Percentiles rank a stretch among this genome's conserved stretches.
Conservation (phyloP, 2,113 vertebrate species). For the Euleptes europaea region DNA sequence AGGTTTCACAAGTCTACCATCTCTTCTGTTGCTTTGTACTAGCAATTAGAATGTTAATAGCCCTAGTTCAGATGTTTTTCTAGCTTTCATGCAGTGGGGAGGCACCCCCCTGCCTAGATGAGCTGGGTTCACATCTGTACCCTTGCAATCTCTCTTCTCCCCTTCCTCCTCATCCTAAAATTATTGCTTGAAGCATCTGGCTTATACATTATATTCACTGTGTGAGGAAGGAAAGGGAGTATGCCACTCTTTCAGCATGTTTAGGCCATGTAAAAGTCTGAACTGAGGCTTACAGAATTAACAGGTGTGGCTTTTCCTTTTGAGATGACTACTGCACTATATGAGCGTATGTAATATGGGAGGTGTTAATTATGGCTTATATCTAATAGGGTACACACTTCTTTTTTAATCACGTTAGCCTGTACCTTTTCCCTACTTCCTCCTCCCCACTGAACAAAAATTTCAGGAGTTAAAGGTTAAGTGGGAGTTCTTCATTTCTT, state of each 20-base stretch:
- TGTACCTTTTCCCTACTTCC: too few species aligned
- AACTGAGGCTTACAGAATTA: background rate
- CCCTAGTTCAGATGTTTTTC: background rate
- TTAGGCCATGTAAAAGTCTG: background rate
- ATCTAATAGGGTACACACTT: background rate
- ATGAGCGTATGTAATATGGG: background rate
- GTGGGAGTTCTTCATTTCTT: background rate
- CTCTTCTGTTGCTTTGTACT: background rate
- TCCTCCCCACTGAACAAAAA: too few species aligned
- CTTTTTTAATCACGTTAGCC: too few species aligned
- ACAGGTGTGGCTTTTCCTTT: background rate
- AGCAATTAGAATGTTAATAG: too few species aligned
- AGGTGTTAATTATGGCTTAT: background rate
- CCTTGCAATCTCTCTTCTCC: background rate
- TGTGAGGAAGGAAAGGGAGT: background rate
- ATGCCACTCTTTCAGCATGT: background rate
- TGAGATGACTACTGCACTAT: too few species aligned
- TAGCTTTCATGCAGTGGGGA: background rate
- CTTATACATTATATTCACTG: background rate
- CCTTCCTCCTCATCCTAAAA: too few species aligned
- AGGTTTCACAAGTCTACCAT: background rate
- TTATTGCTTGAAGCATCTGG: background rate
- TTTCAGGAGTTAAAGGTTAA: background rate
- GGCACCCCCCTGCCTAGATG: background rate
- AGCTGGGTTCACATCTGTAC: background rate